A percentile compares a stretch with the other conserved stretches of the same genome.
These are phyloP conservation scores for Lasioglossum oenotherae DNA, from an alignment of 2,888 invertebrate genomes.

Conservation along the genomic window DNA sequence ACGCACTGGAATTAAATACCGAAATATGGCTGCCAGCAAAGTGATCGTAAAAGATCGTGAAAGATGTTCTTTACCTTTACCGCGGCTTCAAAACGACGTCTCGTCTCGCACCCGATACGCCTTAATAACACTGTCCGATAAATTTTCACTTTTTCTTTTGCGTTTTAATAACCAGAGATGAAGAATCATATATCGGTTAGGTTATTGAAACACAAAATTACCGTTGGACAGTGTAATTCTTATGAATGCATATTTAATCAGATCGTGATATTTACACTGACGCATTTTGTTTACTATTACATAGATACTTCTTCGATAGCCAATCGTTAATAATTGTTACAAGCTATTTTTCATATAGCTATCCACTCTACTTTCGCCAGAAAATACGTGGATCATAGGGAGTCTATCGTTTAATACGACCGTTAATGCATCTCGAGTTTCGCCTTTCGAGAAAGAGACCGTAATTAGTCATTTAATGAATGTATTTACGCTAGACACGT, in stretches of 20 bases:
- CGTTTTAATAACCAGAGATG: neutral
- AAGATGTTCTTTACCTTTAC: slow-evolving; percentile 1
- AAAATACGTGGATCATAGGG: neutral
- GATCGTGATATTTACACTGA: slow-evolving; percentile 15
- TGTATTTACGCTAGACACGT: slow-evolving; percentile 25
- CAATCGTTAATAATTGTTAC: slow-evolving; percentile 10
- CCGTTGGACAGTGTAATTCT: neutral
- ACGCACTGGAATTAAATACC: slow-evolving; percentile 84
- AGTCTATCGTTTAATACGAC: neutral
- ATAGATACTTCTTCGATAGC: slow-evolving; percentile 18
- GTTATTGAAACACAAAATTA: neutral
- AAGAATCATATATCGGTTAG: neutral
- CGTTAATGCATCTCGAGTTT: neutral
- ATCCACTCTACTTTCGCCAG: neutral
- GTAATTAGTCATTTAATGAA: slow-evolving; percentile 16
- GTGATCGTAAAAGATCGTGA: slow-evolving; percentile 71
- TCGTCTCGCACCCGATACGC: slow-evolving; percentile 20
- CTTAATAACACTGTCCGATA: slow-evolving; percentile 6
- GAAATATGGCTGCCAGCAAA: slow-evolving; percentile 86
- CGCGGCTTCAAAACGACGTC: slow-evolving; percentile 20
- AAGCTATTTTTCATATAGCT: neutral
- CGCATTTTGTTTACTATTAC: slow-evolving; percentile 16
- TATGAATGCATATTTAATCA: neutral
- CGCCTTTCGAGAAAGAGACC: slow-evolving; percentile 10
- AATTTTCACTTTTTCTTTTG: neutral